These are phyloP conservation scores for Proales similis DNA, from an alignment of 1,140 invertebrate species.

Conservation along the genomic window DNA sequence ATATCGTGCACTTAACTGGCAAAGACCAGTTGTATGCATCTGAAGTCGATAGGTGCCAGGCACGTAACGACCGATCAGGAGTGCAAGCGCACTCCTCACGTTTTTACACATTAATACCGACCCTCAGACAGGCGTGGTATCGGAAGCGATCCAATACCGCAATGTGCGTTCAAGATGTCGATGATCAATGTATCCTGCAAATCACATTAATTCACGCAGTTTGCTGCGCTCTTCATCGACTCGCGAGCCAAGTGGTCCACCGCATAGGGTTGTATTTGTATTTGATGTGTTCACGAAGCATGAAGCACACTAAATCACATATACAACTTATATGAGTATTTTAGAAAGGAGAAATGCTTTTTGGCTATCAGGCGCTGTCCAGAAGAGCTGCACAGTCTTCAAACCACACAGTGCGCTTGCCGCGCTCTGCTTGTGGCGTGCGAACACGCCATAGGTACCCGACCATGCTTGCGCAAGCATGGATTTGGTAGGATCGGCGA, in stretches of 20 bases:
- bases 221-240: conserved; percentile 72
- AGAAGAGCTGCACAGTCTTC: not conserved
- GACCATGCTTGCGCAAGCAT: not conserved
- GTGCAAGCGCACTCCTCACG: not conserved
- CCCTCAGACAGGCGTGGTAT: conserved; percentile 60
- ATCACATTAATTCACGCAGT: conserved; percentile 69
- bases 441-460: not conserved
- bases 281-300: not conserved
- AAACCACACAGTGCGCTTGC: conserved; percentile 2
- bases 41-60: not conserved
- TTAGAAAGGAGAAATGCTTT: conserved; percentile 44
- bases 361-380: conserved; percentile 39
- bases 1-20: not conserved
- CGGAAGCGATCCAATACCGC: conserved; percentile 56
- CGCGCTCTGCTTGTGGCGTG: too few relatives aligned
- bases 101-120: conserved; percentile 48
- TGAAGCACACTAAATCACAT: conserved; percentile 45
- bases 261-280: conserved; percentile 48
- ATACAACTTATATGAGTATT: conserved; percentile 41
- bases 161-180: conserved; percentile 72
- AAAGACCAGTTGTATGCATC: not conserved
- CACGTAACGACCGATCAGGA: conserved; percentile 8
- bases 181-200: conserved; percentile 71
- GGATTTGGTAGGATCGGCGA: conserved; percentile 1
- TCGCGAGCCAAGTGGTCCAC: conserved; percentile 67